Base-by-base conservation (phyloP, 2,797 vertebrate species). In the Allobates femoralis region DNA sequence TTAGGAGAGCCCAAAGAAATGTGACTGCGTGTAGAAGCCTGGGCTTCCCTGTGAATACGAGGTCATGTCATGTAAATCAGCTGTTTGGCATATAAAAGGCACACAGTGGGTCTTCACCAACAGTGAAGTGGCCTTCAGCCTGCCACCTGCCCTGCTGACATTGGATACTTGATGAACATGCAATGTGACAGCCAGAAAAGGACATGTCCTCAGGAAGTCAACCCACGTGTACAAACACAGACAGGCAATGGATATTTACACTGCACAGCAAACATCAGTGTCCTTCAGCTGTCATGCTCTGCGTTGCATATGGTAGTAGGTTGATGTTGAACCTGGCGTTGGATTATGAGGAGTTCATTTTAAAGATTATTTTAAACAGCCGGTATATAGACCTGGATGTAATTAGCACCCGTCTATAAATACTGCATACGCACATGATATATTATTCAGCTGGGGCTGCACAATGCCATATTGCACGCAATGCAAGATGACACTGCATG, bases 91-190 rank as follows among this genome's bases (percentile, higher is more conserved):
- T 73, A 71, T 74, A 77, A 78, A 84, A 78, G 73, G 8, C 58
- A 41, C 67, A 55, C 79, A 7, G 28, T 32, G 62, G 5, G 50
- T 79, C 46, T 55, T 46, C 18, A 66, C 55, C 50, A 74, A 81
- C 78, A 81, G 58, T 75, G 46, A 81, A 81, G 78, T 66, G 85
- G 79, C 69, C 85, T n/a, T 76, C 79, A 66, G 71, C 60, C 30
- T 81, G 85, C 79, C 85, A 86, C 79, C 85, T 82, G 85, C 79
- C 80, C 58, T 23, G 11, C 71, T 82, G 85, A 76, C 85, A 86
- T 53, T 64, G 37, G 46, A 83, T 50, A 34, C 67, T 64, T 64
- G 67, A 74, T 75, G 51, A 74, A 60, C 50, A 82, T 58, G 71
- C 79, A 69, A 58, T 77, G 85, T 86, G 85, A 86, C 85, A 86